A percentile compares a stretch with the other conserved stretches of the same genome.
Conservation (phyloP, 2,888 invertebrate genomes). For the Eugnorisma glareosa region DNA sequence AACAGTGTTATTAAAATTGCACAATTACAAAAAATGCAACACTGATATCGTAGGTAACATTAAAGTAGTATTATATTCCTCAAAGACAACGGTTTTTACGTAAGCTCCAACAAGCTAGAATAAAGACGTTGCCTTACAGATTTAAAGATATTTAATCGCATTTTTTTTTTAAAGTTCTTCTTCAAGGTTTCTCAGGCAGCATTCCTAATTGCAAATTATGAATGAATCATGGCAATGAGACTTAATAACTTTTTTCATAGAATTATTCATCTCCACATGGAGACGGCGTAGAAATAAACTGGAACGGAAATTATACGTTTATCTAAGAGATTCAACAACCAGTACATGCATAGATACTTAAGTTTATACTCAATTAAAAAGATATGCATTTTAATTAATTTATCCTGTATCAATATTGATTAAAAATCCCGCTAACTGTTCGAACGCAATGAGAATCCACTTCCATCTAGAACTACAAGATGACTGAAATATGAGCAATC, state of each 20-base stretch:
- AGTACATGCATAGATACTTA: conserved; percentile 17
- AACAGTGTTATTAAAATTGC: not conserved
- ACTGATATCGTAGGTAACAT: not conserved
- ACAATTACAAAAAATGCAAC: not conserved
- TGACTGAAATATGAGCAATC: not conserved
- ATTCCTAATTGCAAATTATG: not conserved
- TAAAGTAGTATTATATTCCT: not conserved
- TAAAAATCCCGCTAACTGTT: conserved; percentile 6
- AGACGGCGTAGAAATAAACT: conserved; percentile 25
- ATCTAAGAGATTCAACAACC: conserved; percentile 26
- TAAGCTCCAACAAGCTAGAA: not conserved
- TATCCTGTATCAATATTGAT: conserved; percentile 30
- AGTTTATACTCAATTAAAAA: conserved; percentile 15
- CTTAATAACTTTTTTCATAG: not conserved
- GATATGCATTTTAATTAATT: conserved; percentile 18
- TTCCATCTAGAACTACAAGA: not conserved
- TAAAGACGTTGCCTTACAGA: not conserved
- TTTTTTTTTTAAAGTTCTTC: too few relatives aligned
- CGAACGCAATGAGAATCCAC: not conserved
- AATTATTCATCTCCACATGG: conserved; percentile 16
- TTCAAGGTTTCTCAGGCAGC: not conserved
- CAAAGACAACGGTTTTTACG: not conserved
- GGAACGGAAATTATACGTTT: conserved; percentile 53
- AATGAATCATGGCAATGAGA: not conserved
- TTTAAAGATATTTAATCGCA: too few relatives aligned